Conservation (phyloP, 2,888 invertebrate genomes). For the Plagodis pulveraria region DNA sequence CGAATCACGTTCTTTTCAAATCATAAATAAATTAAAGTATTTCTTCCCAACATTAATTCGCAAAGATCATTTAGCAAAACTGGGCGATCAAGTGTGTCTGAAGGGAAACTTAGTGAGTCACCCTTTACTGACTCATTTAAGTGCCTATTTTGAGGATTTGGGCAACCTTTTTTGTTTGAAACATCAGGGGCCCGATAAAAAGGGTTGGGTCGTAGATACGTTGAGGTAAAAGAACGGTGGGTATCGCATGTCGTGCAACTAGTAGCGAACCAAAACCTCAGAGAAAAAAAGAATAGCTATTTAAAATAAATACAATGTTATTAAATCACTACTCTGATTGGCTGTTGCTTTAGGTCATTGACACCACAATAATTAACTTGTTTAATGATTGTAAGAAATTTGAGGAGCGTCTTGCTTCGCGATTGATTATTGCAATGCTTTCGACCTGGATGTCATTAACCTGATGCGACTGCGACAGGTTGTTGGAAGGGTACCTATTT, state of each 20-base stretch:
- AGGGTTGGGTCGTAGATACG: conserved; percentile 23
- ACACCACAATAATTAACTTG: conserved; percentile 44
- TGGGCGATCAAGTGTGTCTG: conserved; percentile 42
- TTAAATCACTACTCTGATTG: conserved; percentile 43
- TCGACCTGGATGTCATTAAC: too few species aligned
- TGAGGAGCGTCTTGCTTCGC: conserved; percentile 11
- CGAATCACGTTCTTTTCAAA: too few species aligned
- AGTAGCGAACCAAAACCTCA: neutral
- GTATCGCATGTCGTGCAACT: neutral
- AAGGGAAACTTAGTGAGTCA: conserved; percentile 57
- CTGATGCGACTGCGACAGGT: too few species aligned
- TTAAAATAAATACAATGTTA: conserved; percentile 16
- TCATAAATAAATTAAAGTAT: too few species aligned
- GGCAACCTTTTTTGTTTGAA: conserved; percentile 27
- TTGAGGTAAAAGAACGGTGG: neutral
- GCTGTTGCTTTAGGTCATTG: conserved; percentile 64
- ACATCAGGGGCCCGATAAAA: conserved; percentile 24
- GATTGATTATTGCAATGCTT: too few species aligned
- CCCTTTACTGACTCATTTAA: conserved; percentile 48
- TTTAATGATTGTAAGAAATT: conserved; percentile 25
- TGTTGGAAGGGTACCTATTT: too few species aligned
- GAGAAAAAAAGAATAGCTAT: conserved; percentile 10
- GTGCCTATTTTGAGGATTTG: conserved; percentile 30
- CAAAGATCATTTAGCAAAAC: conserved; percentile 49
- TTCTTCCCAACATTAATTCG: conserved; percentile 23